Percentiles rank a stretch among this genome's conserved stretches.
Evolutionary conservation across 2,113 vertebrate species (phyloP).

Genomic region (Lichenostomus cassidix): DNA sequence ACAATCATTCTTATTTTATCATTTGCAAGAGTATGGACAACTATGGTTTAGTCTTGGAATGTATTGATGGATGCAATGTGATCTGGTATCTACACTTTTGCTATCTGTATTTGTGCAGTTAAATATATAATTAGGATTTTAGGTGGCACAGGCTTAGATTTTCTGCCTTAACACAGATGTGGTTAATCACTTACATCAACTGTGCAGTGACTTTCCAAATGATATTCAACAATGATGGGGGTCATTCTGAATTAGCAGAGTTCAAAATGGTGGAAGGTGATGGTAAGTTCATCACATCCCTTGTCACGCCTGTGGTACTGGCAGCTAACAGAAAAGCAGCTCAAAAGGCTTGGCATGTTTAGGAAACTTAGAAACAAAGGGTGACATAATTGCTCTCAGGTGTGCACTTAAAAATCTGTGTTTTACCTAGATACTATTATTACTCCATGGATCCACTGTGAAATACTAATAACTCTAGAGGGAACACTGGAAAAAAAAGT

Average conservation of each 20-base stretch:
- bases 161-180: not conserved
- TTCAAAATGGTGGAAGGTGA: not conserved
- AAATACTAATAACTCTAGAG: not conserved
- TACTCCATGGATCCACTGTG: not conserved
- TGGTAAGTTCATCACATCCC: not conserved
- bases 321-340: not conserved
- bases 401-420: not conserved
- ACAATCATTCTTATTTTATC: not conserved
- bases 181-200: not conserved
- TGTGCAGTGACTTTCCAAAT: not conserved
- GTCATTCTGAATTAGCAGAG: not conserved
- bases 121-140: not conserved
- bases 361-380: not conserved
- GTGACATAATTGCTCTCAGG: not conserved
- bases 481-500: not conserved
- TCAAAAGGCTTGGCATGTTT: not conserved
- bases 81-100: not conserved
- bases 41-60: not conserved
- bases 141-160: not conserved
- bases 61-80: not conserved
- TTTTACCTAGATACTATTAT: not conserved
- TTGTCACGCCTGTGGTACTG: not conserved
- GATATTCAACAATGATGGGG: not conserved
- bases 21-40: not conserved
- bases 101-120: not conserved